Percentiles rank a stretch among this genome's conserved stretches.
These are phyloP conservation scores for Amphiduros pacificus DNA, from an alignment of 2,888 invertebrate genomes.

Conservation along the genomic window DNA sequence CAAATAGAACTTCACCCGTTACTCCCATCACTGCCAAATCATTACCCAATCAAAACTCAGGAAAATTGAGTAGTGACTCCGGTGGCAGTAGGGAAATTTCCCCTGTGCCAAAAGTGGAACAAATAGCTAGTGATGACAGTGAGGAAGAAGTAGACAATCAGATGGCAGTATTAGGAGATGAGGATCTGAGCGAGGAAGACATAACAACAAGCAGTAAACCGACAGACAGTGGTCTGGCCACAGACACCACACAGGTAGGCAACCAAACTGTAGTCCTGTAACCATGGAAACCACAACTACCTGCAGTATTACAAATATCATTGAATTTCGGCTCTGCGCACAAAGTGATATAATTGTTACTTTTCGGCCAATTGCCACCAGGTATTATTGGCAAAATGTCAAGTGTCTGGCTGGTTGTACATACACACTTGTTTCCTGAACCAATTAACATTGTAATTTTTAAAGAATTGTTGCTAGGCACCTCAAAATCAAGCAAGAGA, in stretches of 20 bases:
- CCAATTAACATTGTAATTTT: no score
- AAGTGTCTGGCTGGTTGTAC: no score
- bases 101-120: background rate
- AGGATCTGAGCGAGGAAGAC: conserved; percentile 13
- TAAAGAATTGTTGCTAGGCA: no score
- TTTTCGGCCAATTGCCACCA: background rate
- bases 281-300: background rate
- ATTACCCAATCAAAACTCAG: background rate
- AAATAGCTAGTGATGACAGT: conserved; percentile 7
- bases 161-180: conserved; percentile 10
- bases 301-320: background rate
- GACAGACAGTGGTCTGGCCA: conserved; percentile 14
- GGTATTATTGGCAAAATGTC: background rate
- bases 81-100: background rate
- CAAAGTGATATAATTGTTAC: background rate
- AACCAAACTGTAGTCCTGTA: no score
- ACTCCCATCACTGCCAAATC: background rate
- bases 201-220: conserved; percentile 10
- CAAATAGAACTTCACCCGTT: no score
- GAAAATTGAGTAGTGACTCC: background rate
- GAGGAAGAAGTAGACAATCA: conserved; percentile 4
- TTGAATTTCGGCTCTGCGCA: no score
- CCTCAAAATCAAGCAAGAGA: no score
- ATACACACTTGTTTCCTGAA: no score
- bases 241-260: conserved; percentile 15